phyloP scores from a whole-genome alignment of 1,140 invertebrate species.

The Achatina immaculata region DNA sequence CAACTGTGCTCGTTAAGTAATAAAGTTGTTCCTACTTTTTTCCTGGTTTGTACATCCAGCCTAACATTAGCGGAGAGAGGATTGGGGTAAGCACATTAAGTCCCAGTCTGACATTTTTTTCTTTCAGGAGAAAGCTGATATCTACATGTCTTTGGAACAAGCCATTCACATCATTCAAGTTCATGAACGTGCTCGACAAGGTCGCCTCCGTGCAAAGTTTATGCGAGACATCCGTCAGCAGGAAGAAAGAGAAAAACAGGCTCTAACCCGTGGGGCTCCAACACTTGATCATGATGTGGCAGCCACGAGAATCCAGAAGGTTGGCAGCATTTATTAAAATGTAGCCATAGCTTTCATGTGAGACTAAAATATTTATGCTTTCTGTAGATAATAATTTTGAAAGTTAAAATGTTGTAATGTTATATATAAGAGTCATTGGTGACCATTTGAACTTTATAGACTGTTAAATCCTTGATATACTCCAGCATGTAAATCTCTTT shows the following conservation, averaged over 20 bases:
- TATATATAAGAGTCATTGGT: too few relatives aligned
- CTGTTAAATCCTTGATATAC: neutral
- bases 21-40: too few relatives aligned
- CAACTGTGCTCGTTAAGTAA: too few relatives aligned
- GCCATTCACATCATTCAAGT: slow-evolving; percentile 88
- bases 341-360: neutral
- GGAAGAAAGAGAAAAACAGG: slow-evolving; percentile 66
- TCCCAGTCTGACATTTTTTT: too few relatives aligned
- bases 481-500: too few relatives aligned
- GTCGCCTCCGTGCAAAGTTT: slow-evolving; percentile 82
- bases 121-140: slow-evolving; percentile 64
- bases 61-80: too few relatives aligned
- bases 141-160: slow-evolving; percentile 81
- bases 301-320: slow-evolving; percentile 70
- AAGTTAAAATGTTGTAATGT: too few relatives aligned
- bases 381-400: too few relatives aligned
- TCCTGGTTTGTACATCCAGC: too few relatives aligned
- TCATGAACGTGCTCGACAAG: slow-evolving; percentile 91
- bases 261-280: slow-evolving; percentile 61
- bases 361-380: too few relatives aligned
- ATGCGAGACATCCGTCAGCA: slow-evolving; percentile 86
- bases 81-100: too few relatives aligned
- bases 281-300: slow-evolving; percentile 68
- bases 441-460: neutral
- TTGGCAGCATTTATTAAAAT: slow-evolving; percentile 39